Conservation (phyloP, 2,888 invertebrate species). For the Crocallis elinguaria region DNA sequence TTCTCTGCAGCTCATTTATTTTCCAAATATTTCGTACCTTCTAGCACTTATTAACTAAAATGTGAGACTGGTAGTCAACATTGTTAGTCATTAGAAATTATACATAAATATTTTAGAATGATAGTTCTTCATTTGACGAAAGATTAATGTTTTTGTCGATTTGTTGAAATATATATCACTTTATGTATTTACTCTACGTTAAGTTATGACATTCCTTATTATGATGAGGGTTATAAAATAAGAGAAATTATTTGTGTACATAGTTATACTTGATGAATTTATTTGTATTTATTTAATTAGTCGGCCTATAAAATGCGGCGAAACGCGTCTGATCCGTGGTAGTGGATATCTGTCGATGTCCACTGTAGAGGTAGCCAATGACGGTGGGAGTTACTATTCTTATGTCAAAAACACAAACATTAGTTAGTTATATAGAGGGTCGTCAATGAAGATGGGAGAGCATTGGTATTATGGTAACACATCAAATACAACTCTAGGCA, state of each 20-base stretch:
- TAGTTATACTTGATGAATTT: constrained; percentile 64
- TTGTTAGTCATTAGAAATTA: constrained; percentile 82
- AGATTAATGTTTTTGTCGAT: constrained; percentile 69
- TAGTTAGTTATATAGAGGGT: constrained; percentile 27
- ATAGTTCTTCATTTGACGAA: constrained; percentile 75
- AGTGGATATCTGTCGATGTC: constrained; percentile 3
- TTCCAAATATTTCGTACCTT: constrained; percentile 77
- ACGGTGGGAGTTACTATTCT: constrained; percentile 34
- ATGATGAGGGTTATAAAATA: constrained; percentile 73
- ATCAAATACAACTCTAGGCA: constrained; percentile 71
- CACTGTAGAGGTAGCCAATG: background rate
- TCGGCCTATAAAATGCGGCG: constrained; percentile 70
- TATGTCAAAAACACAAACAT: constrained; percentile 27
- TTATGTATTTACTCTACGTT: constrained; percentile 64
- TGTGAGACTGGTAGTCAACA: constrained; percentile 85
- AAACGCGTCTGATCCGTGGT: constrained; percentile 45
- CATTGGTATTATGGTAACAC: constrained; percentile 55
- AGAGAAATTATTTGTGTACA: constrained; percentile 66
- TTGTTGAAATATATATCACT: constrained; percentile 71
- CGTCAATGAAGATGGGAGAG: constrained; percentile 42
- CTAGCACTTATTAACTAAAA: constrained; percentile 83
- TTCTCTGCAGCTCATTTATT: constrained; percentile 75
- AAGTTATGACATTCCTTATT: constrained; percentile 74
- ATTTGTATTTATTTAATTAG: constrained; percentile 60
- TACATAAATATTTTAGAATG: constrained; percentile 78